A percentile compares a stretch with the other conserved stretches of the same genome.
phyloP scores from a whole-genome alignment of 1,140 invertebrate genomes.

The Ericerus pela region DNA sequence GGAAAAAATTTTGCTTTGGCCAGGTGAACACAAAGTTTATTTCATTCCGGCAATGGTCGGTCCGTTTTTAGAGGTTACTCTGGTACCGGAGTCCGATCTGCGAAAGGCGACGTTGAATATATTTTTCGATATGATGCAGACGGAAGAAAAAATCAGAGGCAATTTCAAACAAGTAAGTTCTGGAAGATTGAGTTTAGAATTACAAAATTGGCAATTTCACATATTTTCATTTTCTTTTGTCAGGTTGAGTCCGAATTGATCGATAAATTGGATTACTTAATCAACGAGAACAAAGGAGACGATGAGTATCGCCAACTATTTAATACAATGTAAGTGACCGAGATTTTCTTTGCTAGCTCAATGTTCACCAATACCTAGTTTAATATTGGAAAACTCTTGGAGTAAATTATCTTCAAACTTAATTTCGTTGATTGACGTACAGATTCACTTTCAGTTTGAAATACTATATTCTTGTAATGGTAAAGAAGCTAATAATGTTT shows the following conservation, averaged over 20 bases:
- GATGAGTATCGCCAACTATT: slow-evolving; percentile 82
- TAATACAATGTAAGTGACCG: slow-evolving; percentile 89
- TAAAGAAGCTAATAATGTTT: too few species aligned
- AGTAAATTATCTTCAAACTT: too few species aligned
- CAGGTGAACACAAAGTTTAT: slow-evolving; percentile 62
- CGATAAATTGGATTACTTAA: slow-evolving; percentile 80
- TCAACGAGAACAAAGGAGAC: slow-evolving; percentile 85
- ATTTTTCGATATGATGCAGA: slow-evolving; percentile 95
- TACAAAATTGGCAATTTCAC: neutral
- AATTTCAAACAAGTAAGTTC: slow-evolving; percentile 59
- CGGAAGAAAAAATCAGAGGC: slow-evolving; percentile 65
- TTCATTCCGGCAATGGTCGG: slow-evolving; percentile 89
- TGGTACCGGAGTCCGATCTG: slow-evolving; percentile 75
- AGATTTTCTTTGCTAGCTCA: slow-evolving; percentile 1
- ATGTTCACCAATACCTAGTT: too few species aligned
- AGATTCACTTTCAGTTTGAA: too few species aligned
- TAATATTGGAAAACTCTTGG: too few species aligned
- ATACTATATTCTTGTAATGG: too few species aligned
- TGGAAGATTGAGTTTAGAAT: neutral
- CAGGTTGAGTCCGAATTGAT: slow-evolving; percentile 80
- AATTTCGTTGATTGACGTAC: too few species aligned
- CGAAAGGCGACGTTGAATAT: slow-evolving; percentile 83
- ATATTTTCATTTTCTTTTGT: slow-evolving; percentile 18
- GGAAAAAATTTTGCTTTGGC: slow-evolving; percentile 15
- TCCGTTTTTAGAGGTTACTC: slow-evolving; percentile 81